phyloP scores from a whole-genome alignment of 30 jellyfish, hydroid and myxozoan genomes.

The Cassiopea andromeda region DNA sequence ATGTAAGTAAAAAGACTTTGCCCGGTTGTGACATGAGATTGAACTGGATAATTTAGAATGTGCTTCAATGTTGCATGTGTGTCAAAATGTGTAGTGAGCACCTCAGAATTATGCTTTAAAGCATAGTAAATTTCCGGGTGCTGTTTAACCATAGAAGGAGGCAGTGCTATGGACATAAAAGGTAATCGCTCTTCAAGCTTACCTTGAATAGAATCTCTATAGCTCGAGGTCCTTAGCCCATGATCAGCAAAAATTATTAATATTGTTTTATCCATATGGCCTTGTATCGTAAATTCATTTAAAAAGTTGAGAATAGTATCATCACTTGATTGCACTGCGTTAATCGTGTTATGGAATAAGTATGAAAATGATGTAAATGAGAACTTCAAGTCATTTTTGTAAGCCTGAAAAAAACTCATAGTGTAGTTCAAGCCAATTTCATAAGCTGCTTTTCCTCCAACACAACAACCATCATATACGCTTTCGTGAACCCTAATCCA shows the following conservation, averaged over 20 bases:
- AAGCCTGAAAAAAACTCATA: conserved; percentile 16
- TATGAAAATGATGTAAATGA: conserved; percentile 29
- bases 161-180: conserved; percentile 71
- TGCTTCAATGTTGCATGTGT: conserved; percentile 77
- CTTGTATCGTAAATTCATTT: conserved; percentile 20
- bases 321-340: conserved; percentile 33
- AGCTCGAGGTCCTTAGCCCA: conserved; percentile 70
- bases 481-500: conserved; percentile 40
- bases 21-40: conserved; percentile 40
- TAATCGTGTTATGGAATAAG: conserved; percentile 52
- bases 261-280: conserved; percentile 46
- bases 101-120: conserved; percentile 52
- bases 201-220: conserved; percentile 77
- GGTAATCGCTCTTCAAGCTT: conserved; percentile 89
- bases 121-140: conserved; percentile 46
- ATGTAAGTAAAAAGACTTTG: conserved; percentile 76
- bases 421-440: conserved; percentile 45
- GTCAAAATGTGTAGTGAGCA: conserved; percentile 85
- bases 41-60: conserved; percentile 50
- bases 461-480: neutral
- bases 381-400: conserved; percentile 30
- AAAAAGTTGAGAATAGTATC: conserved; percentile 12
- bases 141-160: conserved; percentile 44
- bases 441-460: conserved; percentile 6
- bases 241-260: conserved; percentile 84